Conservation (phyloP, 2,113 vertebrate genomes). For the Dinomys branickii region DNA sequence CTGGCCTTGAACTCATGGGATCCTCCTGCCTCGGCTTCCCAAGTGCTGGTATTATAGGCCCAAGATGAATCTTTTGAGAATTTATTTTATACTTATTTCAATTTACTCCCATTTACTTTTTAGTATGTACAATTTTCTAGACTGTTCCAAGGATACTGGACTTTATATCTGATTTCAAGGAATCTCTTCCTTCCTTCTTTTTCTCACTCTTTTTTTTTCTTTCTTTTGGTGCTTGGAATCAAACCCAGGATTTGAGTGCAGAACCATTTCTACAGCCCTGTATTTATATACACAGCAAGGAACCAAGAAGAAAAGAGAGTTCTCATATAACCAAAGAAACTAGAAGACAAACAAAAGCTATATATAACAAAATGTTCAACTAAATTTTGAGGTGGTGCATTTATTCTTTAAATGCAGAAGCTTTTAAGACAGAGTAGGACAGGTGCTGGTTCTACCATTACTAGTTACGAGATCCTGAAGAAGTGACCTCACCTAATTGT, state of each 20-base stretch:
- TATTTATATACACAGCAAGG: neutral
- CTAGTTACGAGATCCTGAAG: neutral
- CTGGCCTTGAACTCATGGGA: too few relatives aligned
- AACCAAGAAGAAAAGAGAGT: neutral
- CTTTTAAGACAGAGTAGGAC: neutral
- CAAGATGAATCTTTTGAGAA: neutral
- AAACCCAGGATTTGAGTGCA: neutral
- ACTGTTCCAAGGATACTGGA: neutral
- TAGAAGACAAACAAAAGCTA: neutral
- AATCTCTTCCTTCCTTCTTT: neutral
- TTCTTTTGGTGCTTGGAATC: neutral
- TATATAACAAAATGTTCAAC: neutral
- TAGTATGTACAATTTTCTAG: neutral
- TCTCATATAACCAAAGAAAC: neutral
- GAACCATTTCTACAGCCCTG: neutral
- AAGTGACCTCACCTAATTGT: neutral
- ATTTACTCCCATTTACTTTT: neutral
- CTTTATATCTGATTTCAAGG: slow-evolving; percentile 38
- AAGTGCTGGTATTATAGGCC: too few relatives aligned
- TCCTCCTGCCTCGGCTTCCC: too few relatives aligned
- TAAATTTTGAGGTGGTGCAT: neutral
- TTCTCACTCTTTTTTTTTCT: neutral
- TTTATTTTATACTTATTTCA: slow-evolving; percentile 42
- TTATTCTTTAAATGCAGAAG: neutral
- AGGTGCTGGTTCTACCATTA: neutral